A percentile compares a stretch with the other conserved stretches of the same genome.
phyloP scores from a whole-genome alignment of 1,140 invertebrate species.

The Drosophila sproati region DNA sequence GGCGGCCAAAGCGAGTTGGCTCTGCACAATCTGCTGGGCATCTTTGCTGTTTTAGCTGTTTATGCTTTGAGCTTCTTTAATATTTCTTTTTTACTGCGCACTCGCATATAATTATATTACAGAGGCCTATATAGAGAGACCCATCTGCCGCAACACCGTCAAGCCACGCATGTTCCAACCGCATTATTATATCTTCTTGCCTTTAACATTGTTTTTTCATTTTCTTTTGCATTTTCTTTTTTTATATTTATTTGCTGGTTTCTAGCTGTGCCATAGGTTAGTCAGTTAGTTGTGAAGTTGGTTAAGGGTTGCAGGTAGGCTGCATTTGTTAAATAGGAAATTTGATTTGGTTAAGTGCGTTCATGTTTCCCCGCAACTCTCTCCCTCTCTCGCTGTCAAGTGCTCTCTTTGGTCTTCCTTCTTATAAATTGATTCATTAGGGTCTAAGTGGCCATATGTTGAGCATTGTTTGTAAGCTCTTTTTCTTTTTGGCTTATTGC shows the following conservation, averaged over 20 bases:
- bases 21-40: slow-evolving; percentile 41
- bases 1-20: neutral
- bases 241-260: neutral
- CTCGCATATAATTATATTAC: slow-evolving; percentile 77
- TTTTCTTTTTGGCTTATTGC: slow-evolving; percentile 32
- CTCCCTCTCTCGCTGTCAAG: slow-evolving; percentile 12
- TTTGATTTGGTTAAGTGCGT: slow-evolving; percentile 82
- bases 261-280: slow-evolving; percentile 32
- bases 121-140: slow-evolving; percentile 60
- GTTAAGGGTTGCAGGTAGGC: slow-evolving; percentile 28
- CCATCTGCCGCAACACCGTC: slow-evolving; percentile 30
- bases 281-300: slow-evolving; percentile 29
- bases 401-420: slow-evolving; percentile 35
- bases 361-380: slow-evolving; percentile 35
- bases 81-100: slow-evolving; percentile 29
- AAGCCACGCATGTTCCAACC: slow-evolving; percentile 73
- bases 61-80: slow-evolving; percentile 50
- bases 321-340: slow-evolving; percentile 73
- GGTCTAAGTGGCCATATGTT: slow-evolving; percentile 46
- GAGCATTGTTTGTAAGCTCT: slow-evolving; percentile 22
- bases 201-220: slow-evolving; percentile 36
- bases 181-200: slow-evolving; percentile 77
- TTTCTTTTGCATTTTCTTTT: slow-evolving; percentile 14
- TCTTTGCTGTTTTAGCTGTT: slow-evolving; percentile 45
- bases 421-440: slow-evolving; percentile 70